phyloP scores from a whole-genome alignment of 1,140 invertebrate genomes.

The Lepidurus arcticus region DNA sequence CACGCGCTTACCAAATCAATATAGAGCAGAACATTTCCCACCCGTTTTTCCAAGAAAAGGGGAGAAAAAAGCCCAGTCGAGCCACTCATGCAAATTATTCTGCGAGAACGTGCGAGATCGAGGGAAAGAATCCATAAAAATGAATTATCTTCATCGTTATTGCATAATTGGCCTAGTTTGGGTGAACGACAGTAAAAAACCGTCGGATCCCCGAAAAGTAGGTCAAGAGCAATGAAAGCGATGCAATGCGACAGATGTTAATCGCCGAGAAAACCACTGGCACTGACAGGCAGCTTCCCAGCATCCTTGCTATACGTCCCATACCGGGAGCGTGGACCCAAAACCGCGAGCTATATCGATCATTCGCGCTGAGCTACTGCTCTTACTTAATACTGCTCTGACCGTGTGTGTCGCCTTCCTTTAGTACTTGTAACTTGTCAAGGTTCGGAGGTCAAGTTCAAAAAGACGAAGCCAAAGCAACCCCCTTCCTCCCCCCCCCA shows the following conservation, averaged over 20 bases:
- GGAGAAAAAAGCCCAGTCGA: too few species aligned
- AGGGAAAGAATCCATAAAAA: too few species aligned
- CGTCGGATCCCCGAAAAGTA: not conserved
- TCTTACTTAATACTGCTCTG: not conserved
- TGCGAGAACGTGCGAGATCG: too few species aligned
- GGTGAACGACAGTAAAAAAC: not conserved
- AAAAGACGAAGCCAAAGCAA: not conserved
- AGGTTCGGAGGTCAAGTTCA: not conserved
- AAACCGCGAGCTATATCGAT: conserved; percentile 18
- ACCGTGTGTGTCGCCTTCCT: too few species aligned
- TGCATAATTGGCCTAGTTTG: not conserved
- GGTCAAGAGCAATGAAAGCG: conserved; percentile 13
- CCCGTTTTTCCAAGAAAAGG: too few species aligned
- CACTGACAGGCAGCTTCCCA: not conserved
- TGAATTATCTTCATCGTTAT: not conserved
- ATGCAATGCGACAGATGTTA: conserved; percentile 21
- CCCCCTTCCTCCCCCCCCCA: not conserved
- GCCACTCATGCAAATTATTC: too few species aligned
- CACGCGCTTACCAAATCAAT: too few species aligned
- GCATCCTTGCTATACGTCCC: not conserved
- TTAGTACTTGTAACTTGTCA: not conserved
- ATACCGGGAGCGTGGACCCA: not conserved
- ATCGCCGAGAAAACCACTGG: not conserved
- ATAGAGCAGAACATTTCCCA: too few species aligned
- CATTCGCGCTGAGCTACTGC: not conserved